phyloP scores from a whole-genome alignment of 2,888 invertebrate genomes.

The Pyrgus malvae region DNA sequence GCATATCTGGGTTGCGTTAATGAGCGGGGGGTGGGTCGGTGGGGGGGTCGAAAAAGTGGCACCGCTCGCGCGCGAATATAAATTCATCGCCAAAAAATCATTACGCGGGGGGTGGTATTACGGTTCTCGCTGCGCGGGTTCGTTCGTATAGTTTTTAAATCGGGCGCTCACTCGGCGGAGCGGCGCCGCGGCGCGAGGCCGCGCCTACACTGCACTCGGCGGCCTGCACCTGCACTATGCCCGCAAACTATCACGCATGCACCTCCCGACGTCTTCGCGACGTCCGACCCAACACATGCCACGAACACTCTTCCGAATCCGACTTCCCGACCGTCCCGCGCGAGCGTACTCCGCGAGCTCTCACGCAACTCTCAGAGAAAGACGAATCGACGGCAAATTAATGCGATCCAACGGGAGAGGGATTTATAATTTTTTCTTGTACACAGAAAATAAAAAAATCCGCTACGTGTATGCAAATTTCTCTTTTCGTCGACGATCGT shows the following conservation, averaged over 20 bases:
- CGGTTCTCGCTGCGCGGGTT: slow-evolving; percentile 79
- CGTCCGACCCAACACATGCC: slow-evolving; percentile 25
- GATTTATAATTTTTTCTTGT: slow-evolving; percentile 25
- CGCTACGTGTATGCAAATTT: slow-evolving; percentile 74
- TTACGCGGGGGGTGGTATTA: slow-evolving; percentile 90
- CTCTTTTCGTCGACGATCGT: slow-evolving; percentile 75
- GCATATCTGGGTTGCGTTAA: slow-evolving; percentile 85
- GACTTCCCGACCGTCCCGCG: neutral
- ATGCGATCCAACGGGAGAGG: slow-evolving; percentile 23
- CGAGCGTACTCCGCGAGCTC: neutral
- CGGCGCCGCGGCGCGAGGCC: slow-evolving; percentile 72
- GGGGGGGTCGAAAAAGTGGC: slow-evolving; percentile 81
- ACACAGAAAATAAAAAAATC: slow-evolving; percentile 24
- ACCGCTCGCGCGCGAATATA: slow-evolving; percentile 86
- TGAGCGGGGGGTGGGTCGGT: slow-evolving; percentile 76
- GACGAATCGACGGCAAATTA: slow-evolving; percentile 14
- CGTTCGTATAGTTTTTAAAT: slow-evolving; percentile 80
- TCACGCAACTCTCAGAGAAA: neutral
- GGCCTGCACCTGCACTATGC: slow-evolving; percentile 46
- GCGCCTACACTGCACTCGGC: slow-evolving; percentile 55
- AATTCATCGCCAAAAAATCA: slow-evolving; percentile 94
- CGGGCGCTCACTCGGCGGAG: slow-evolving; percentile 76
- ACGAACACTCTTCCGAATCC: slow-evolving; percentile 8
- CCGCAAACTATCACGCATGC: slow-evolving; percentile 63
- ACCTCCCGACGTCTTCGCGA: slow-evolving; percentile 39